phyloP scores from a whole-genome alignment of 2,113 vertebrate genomes.

The Pandion haliaetus region DNA sequence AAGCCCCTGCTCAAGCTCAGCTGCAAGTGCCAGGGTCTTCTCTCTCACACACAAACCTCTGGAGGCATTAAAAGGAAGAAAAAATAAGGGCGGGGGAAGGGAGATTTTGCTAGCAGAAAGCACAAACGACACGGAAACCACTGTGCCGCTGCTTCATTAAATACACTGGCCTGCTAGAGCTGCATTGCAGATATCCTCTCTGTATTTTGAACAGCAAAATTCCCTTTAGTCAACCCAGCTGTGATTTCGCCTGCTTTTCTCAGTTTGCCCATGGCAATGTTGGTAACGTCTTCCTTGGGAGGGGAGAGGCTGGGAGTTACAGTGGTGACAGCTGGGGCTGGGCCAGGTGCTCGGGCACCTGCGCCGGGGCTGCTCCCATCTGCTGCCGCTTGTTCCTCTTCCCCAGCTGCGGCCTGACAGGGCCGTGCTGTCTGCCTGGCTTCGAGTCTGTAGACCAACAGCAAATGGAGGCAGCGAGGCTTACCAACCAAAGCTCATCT shows the following conservation, averaged over 20 bases:
- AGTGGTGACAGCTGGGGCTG: neutral
- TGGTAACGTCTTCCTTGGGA: neutral
- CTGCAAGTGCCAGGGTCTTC: fast-evolving
- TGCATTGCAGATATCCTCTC: conserved; percentile 11
- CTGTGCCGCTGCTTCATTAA: neutral
- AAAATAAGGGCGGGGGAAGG: fast-evolving
- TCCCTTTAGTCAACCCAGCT: neutral
- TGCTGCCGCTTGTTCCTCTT: neutral
- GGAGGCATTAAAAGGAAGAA: neutral
- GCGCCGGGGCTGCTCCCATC: neutral
- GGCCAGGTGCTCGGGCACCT: neutral
- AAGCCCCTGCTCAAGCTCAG: neutral
- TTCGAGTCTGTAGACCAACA: neutral
- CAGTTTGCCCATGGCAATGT: fast-evolving
- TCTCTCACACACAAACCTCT: neutral
- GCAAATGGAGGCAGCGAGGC: neutral
- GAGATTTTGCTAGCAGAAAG: neutral
- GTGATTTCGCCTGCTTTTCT: neutral
- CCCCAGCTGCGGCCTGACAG: neutral
- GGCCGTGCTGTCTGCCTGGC: neutral
- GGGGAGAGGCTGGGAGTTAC: neutral
- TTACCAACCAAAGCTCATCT: neutral
- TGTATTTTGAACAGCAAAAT: neutral
- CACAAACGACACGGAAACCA: fast-evolving
- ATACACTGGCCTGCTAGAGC: neutral